Conservation (phyloP, 2,113 vertebrate genomes). For the Apus apus region DNA sequence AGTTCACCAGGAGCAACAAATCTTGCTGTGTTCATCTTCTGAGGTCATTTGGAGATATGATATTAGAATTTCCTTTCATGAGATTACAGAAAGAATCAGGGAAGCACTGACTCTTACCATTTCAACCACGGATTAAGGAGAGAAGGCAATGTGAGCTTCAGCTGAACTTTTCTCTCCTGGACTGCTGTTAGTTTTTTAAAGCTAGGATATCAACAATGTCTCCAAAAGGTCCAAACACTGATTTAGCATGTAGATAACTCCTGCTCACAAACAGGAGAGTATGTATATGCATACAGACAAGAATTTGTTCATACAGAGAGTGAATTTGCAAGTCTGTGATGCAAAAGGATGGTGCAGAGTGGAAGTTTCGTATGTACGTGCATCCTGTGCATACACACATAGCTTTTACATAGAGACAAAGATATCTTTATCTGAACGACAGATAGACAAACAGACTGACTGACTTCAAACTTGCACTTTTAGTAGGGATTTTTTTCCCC, state of each 20-base stretch:
- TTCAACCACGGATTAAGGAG: slow-evolving; percentile 36
- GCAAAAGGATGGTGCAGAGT: slow-evolving; percentile 51
- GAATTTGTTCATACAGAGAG: slow-evolving; percentile 73
- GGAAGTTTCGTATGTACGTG: slow-evolving; percentile 58
- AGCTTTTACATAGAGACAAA: slow-evolving; percentile 71
- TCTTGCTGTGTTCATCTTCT: neutral
- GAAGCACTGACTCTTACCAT: neutral
- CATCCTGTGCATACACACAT: slow-evolving; percentile 59
- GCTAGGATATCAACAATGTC: slow-evolving; percentile 39
- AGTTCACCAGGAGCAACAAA: neutral
- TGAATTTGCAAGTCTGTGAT: slow-evolving; percentile 2
- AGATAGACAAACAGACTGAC: slow-evolving; percentile 78
- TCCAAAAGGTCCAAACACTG: slow-evolving; percentile 58
- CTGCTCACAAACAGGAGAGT: slow-evolving; percentile 53
- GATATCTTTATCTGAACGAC: slow-evolving; percentile 76
- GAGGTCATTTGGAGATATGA: neutral
- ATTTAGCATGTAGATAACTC: slow-evolving; percentile 49
- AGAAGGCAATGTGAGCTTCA: slow-evolving; percentile 46
- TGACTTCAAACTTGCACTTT: slow-evolving; percentile 83
- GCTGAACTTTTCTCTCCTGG: slow-evolving; percentile 57
- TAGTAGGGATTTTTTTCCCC: slow-evolving; percentile 58
- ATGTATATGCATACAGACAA: neutral
- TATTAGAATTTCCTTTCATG: slow-evolving; percentile 41
- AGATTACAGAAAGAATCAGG: neutral
- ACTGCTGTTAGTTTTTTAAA: slow-evolving; percentile 63